Conservation (phyloP, 2,888 invertebrate genomes). For the Tanytarsus gracilentus region DNA sequence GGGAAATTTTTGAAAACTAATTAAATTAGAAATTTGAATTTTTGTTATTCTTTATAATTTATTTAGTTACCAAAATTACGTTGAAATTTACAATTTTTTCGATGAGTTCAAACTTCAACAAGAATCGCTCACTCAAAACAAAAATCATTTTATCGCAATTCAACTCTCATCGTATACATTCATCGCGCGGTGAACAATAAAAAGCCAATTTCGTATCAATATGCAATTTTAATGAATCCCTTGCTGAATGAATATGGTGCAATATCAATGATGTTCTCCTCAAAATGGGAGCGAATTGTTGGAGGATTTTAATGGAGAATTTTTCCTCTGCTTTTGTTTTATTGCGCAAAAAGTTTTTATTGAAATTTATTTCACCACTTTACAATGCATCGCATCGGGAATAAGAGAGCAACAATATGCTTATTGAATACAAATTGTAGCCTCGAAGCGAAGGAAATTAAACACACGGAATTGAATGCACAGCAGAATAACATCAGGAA, state of each 20-base stretch:
- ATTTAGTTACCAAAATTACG: too few relatives aligned
- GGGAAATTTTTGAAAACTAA: too few relatives aligned
- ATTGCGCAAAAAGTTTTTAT: slow-evolving; percentile 4
- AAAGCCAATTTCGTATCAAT: slow-evolving; percentile 18
- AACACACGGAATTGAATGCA: background rate
- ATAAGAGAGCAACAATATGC: slow-evolving; percentile 14
- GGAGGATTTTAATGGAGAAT: too few relatives aligned
- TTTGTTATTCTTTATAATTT: too few relatives aligned
- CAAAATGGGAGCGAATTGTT: too few relatives aligned
- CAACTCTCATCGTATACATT: background rate
- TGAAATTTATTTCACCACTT: slow-evolving; percentile 25
- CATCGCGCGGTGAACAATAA: slow-evolving; percentile 6
- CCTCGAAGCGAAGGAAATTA: background rate
- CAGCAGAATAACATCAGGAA: slow-evolving; percentile 2
- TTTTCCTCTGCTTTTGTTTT: too few relatives aligned
- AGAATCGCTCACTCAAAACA: too few relatives aligned
- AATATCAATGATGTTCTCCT: slow-evolving; percentile 23
- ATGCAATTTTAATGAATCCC: slow-evolving; percentile 23
- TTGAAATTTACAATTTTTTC: too few relatives aligned
- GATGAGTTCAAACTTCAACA: too few relatives aligned
- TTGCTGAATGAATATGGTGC: background rate
- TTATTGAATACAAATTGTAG: slow-evolving; percentile 22
- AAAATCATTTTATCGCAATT: too few relatives aligned
- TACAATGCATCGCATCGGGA: too few relatives aligned
- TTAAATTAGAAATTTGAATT: too few relatives aligned